Evolutionary conservation across 2,888 invertebrate genomes (phyloP).

Genomic region (Andrena camellia): DNA sequence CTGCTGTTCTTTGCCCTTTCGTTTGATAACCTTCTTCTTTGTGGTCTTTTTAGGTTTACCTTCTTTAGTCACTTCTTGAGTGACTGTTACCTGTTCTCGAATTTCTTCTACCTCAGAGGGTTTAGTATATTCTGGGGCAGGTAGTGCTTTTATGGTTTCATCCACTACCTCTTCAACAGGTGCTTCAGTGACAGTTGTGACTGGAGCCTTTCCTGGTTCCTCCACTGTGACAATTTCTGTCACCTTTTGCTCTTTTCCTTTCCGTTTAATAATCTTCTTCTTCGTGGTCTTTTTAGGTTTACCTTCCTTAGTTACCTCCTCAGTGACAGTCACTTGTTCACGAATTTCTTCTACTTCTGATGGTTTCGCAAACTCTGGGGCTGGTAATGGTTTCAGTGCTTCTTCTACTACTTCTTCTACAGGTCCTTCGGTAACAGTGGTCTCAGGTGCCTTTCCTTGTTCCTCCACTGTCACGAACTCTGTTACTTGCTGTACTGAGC

Average conservation of each 20-base stretch:
- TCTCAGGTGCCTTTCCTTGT: conserved; percentile 38
- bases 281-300: conserved; percentile 76
- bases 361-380: conserved; percentile 76
- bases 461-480: conserved; percentile 70
- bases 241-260: conserved; percentile 67
- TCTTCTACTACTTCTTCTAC: conserved; percentile 50
- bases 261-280: conserved; percentile 48
- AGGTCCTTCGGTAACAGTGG: conserved; percentile 77
- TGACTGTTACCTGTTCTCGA: conserved; percentile 64
- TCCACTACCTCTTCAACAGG: conserved; percentile 69
- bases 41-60: conserved; percentile 74
- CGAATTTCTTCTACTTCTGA: conserved; percentile 71
- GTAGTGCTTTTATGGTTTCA: conserved; percentile 62
- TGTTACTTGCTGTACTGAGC: conserved; percentile 75
- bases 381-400: conserved; percentile 15
- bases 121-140: conserved; percentile 73
- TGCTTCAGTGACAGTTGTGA: conserved; percentile 75
- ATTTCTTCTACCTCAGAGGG: conserved; percentile 72
- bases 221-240: conserved; percentile 72
- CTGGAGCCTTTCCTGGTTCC: conserved; percentile 65
- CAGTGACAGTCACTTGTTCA: conserved; percentile 69
- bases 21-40: conserved; percentile 61
- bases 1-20: conserved; percentile 68
- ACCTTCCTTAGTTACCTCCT: conserved; percentile 71
- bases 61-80: conserved; percentile 72